A percentile compares a stretch with the other conserved stretches of the same genome.
Conservation (phyloP, 2,888 invertebrate genomes). For the Aphodius sticticus region DNA sequence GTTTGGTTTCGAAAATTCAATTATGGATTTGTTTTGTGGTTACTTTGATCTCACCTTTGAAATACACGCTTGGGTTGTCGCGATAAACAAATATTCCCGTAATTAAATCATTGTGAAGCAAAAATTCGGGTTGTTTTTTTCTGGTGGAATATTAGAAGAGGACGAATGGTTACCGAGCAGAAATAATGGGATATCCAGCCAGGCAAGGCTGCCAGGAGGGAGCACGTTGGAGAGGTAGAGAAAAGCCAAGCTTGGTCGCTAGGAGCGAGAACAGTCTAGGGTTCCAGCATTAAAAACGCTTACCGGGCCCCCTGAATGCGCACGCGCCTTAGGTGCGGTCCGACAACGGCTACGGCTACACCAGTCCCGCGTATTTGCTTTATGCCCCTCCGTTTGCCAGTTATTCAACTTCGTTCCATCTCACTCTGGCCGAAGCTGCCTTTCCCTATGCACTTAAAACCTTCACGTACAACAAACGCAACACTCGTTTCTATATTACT, state of each 20-base stretch:
- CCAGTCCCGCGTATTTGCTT: constrained; percentile 4
- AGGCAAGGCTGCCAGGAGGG: neutral
- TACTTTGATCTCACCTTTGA: neutral
- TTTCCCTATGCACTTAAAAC: constrained; percentile 4
- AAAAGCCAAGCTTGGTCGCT: neutral
- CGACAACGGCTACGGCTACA: neutral
- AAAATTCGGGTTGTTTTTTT: neutral
- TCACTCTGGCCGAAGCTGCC: neutral
- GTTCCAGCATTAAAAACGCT: neutral
- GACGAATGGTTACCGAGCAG: neutral
- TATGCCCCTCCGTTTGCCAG: constrained; percentile 4
- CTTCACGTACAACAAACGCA: neutral
- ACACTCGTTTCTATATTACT: neutral
- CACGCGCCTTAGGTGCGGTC: neutral
- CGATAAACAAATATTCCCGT: neutral
- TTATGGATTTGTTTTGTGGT: neutral
- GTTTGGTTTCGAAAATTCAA: neutral
- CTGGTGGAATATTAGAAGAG: neutral
- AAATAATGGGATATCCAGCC: neutral
- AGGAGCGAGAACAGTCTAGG: neutral
- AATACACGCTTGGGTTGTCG: neutral
- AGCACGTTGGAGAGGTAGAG: neutral
- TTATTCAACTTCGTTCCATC: constrained; percentile 4
- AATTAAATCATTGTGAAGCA: neutral
- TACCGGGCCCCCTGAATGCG: neutral